Base-by-base conservation (phyloP, 2,113 vertebrate species). In the Pipra filicauda region DNA sequence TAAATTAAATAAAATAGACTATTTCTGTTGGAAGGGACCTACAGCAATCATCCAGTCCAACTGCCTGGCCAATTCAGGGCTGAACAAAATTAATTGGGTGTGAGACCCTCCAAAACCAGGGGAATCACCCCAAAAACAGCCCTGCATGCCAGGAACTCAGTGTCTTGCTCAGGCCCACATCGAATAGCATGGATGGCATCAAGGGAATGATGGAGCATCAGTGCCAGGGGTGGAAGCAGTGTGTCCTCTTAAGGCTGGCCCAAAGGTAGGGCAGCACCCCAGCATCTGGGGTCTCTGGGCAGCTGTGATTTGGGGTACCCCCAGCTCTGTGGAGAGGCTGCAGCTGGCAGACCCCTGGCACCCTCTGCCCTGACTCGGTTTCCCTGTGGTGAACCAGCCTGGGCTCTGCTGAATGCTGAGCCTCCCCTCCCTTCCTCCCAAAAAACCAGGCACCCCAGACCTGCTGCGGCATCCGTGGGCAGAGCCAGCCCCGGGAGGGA, bases 151-250 rank as follows among this genome's bases (percentile, higher is more conserved):
- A 13, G 54, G 62, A 61, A 1, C 52, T 78, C 3, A 0, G 44
- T 37, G 46, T 41, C 48, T 6, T 15, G 58, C 72, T 89, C 55
- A 21, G 79, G 43, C 33, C 49, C 0, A 1, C 22, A 5, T 2
- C 2, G 10, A 21, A 6, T 4, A 8, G 72, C 30, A 15, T 0
- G 26, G 46, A 27, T 1, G 15, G 49, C 3, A 0, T 4, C 44
- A 5, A 20, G 17, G 41, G 55, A 41, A 28, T 7, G 46, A 26
- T 3, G 44, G 54, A 65, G 6, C 11, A 7, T 20, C 8, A 12
- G 35, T 8, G 26, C 49, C 11, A 5, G 41, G 35, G 18, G 3
- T 21, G 46, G 57, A 30, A 70, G 70, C 81, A 41, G 22, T 0
- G 9, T 11, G 5, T 48, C 88, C 81, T 35, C n/a, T 66, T 24